Evolutionary conservation across 2,797 vertebrate genomes (phyloP).

Genomic region (Rhabdophis nuchalis): DNA sequence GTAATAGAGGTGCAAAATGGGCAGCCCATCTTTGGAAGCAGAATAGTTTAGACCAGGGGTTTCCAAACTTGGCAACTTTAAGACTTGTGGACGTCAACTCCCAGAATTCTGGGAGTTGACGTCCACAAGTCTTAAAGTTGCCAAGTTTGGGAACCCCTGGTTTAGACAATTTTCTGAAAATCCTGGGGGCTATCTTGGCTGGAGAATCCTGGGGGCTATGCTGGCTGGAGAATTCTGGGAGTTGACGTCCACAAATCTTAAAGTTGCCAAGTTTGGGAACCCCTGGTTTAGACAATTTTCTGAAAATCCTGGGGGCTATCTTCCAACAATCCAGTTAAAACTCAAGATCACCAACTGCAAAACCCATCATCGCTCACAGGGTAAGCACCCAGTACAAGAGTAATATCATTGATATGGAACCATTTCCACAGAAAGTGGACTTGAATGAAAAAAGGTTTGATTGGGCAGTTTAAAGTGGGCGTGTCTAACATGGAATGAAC

Average conservation of each 20-base stretch:
- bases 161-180: no score
- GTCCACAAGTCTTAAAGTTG: no score
- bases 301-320: neutral
- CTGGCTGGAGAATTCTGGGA: no score
- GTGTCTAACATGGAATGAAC: neutral
- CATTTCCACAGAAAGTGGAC: neutral
- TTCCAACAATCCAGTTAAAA: neutral
- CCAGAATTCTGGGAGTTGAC: no score
- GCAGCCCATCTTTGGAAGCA: neutral
- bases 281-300: neutral
- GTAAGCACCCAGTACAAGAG: neutral
- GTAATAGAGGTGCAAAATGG: neutral
- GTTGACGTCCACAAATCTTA: no score
- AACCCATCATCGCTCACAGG: neutral
- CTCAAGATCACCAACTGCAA: neutral
- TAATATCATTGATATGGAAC: neutral
- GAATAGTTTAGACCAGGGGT: neutral
- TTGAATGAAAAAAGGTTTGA: neutral
- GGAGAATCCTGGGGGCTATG: no score
- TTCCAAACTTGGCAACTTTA: no score
- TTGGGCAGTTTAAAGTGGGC: neutral
- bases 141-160: no score
- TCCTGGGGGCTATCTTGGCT: no score
- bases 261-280: no score
- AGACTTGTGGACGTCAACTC: no score